Evolutionary conservation across 2,797 vertebrate genomes (phyloP).

Genomic region (Peromyscus attwateri): DNA sequence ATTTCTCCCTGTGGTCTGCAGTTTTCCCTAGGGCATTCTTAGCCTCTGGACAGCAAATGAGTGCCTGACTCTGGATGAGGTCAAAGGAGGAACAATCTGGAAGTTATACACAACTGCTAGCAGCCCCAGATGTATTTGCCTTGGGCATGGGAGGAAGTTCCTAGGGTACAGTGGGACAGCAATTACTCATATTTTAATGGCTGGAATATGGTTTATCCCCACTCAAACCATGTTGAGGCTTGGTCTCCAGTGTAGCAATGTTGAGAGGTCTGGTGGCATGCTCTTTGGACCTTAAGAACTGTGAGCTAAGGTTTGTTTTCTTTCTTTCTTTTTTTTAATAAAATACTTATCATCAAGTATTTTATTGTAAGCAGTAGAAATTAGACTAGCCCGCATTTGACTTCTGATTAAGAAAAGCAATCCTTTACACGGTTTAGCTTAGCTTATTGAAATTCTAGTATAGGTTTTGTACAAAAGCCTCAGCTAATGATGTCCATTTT

Average conservation of each 20-base stretch:
- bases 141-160: neutral
- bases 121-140: neutral
- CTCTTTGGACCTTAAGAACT: neutral
- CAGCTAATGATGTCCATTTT: neutral
- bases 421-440: neutral
- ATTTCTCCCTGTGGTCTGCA: neutral
- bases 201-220: neutral
- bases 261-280: neutral
- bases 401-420: conserved; percentile 4
- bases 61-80: neutral
- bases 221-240: neutral
- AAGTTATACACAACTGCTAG: neutral
- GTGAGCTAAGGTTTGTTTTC: neutral
- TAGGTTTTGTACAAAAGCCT: neutral
- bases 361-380: neutral
- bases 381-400: neutral
- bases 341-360: neutral
- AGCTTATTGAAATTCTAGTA: conserved; percentile 26
- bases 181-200: neutral
- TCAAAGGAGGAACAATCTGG: neutral
- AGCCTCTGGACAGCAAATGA: neutral
- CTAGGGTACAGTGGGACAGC: neutral
- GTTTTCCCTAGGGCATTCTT: neutral
- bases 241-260: neutral
- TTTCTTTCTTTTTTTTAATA: neutral